Percentiles rank a stretch among this genome's conserved stretches.
Evolutionary conservation across 2,113 vertebrate genomes (phyloP).

Genomic region (Charina bottae): DNA sequence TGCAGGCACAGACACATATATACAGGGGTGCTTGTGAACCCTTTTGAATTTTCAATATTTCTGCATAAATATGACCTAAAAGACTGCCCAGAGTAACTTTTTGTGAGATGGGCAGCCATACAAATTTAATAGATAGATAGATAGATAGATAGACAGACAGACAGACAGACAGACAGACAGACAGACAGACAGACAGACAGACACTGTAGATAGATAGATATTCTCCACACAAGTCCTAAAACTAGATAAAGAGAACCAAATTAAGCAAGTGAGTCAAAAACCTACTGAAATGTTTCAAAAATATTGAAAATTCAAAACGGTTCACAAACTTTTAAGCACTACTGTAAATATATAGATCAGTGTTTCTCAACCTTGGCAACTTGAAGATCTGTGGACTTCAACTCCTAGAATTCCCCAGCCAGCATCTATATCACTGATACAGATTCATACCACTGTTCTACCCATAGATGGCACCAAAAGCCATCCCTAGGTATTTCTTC

Average conservation of each 20-base stretch:
- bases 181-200: too few relatives aligned
- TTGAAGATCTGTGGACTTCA: too few relatives aligned
- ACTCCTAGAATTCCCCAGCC: too few relatives aligned
- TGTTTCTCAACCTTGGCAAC: too few relatives aligned
- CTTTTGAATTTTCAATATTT: neutral
- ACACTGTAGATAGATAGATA: too few relatives aligned
- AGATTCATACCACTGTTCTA: neutral
- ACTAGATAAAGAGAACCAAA: neutral
- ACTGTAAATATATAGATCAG: neutral
- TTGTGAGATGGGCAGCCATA: too few relatives aligned
- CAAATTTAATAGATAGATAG: too few relatives aligned
- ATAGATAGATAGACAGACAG: too few relatives aligned
- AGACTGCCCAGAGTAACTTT: too few relatives aligned
- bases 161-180: too few relatives aligned
- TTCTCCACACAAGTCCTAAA: neutral
- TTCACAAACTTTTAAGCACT: neutral
- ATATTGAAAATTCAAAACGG: neutral
- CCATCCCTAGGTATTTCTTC: neutral
- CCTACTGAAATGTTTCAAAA: neutral
- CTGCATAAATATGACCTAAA: neutral
- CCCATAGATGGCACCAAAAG: neutral
- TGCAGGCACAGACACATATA: neutral
- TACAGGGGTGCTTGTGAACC: neutral
- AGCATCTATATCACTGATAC: too few relatives aligned
- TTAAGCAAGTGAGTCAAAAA: neutral